Evolutionary conservation across 2,113 vertebrate species (phyloP).

Genomic region (Aegypius monachus): DNA sequence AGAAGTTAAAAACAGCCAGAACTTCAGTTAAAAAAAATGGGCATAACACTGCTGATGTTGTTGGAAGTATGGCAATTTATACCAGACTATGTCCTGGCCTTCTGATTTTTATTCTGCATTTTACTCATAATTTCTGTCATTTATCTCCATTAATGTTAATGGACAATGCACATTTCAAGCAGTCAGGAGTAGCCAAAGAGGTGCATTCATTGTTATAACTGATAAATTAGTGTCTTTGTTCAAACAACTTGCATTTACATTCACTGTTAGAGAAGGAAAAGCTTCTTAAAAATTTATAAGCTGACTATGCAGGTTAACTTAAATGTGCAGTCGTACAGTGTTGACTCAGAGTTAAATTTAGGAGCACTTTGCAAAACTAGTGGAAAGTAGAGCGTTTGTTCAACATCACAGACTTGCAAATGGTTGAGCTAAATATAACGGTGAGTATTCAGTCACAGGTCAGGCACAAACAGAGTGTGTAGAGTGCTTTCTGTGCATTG

Average conservation of each 20-base stretch:
- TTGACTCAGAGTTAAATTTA: conserved; percentile 68
- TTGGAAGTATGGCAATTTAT: neutral
- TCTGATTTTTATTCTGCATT: conserved; percentile 14
- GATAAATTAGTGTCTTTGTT: conserved; percentile 59
- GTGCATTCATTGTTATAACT: conserved; percentile 26
- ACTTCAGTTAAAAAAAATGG: neutral
- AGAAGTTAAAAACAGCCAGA: neutral
- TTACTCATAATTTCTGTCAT: neutral
- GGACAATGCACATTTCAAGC: neutral
- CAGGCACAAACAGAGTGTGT: neutral
- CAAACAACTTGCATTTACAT: conserved; percentile 51
- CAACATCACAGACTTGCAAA: conserved; percentile 42
- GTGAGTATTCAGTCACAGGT: conserved; percentile 19
- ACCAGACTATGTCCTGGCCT: neutral
- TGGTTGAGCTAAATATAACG: conserved; percentile 56
- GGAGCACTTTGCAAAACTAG: conserved; percentile 48
- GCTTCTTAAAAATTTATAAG: conserved; percentile 63
- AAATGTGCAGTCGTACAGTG: conserved; percentile 17
- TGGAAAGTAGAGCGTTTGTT: conserved; percentile 47
- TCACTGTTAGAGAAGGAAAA: conserved; percentile 13
- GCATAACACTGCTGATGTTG: neutral
- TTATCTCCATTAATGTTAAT: neutral
- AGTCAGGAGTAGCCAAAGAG: neutral
- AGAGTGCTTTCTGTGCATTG: neutral
- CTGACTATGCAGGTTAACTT: conserved; percentile 65